Conservation (phyloP, 2,888 invertebrate genomes). For the Buathra laborator region DNA sequence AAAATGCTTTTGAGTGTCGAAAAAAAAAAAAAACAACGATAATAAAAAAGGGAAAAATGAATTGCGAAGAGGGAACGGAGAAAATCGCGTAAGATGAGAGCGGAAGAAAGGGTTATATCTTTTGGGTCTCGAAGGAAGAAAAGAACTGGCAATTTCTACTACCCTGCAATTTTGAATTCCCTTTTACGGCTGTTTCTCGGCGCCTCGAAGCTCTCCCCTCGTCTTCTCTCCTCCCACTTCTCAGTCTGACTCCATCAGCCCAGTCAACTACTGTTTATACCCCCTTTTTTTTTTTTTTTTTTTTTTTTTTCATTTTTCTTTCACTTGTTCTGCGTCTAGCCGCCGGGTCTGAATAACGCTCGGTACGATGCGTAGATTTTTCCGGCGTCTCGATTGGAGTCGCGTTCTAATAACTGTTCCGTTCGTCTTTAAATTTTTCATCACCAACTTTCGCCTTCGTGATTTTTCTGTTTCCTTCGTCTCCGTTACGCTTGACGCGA, state of each 20-base stretch:
- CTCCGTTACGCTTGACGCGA: neutral
- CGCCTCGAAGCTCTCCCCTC: constrained; percentile 64
- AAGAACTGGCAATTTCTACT: constrained; percentile 73
- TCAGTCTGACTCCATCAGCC: constrained; percentile 57
- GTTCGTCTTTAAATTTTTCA: constrained; percentile 10
- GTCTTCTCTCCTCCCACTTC: constrained; percentile 44
- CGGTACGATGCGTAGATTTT: constrained; percentile 1
- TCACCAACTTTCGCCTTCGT: neutral
- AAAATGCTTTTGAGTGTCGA: neutral
- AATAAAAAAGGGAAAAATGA: neutral
- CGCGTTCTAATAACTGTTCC: constrained; percentile 50
- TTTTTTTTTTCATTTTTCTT: constrained; percentile 59
- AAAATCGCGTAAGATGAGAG: constrained; percentile 1
- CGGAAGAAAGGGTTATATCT: neutral
- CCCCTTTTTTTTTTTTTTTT: constrained; percentile 63
- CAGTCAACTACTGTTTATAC: constrained; percentile 65
- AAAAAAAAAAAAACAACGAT: constrained; percentile 22
- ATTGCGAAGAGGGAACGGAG: constrained; percentile 3
- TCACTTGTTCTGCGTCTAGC: constrained; percentile 29
- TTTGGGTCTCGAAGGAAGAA: constrained; percentile 65
- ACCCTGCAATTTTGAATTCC: constrained; percentile 74
- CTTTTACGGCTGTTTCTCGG: constrained; percentile 69
- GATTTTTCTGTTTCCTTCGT: neutral
- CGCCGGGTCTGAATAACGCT: constrained; percentile 16
- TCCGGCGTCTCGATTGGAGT: constrained; percentile 32